Base-by-base conservation (phyloP, 2,113 vertebrate species). In the Camelus dromedarius region DNA sequence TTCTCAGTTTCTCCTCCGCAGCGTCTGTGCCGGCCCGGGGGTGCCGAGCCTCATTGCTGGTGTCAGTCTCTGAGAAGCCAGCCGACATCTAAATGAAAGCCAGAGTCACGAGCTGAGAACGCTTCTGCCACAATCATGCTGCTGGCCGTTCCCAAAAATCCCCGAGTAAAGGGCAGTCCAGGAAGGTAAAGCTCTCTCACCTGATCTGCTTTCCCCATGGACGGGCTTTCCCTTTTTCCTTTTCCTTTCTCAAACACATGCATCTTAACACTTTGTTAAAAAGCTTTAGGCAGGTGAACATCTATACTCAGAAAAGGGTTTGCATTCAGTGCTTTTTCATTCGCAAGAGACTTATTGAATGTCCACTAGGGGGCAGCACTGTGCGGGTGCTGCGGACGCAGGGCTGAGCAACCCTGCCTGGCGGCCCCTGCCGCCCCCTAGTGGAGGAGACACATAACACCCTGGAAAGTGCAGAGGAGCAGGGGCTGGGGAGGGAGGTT, bases 1-100 rank as follows among this genome's bases (percentile, higher is more conserved):
- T 99, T 70, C 98, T 99, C 42, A 98, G 97, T 32, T 99, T 98
- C 92, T 99, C 98, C 81, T 99, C 99, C 4, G 98, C 60, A 32
- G 96, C 56, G 60, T 98, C 98, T 8, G 96, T 58, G 50, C 97
- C 70, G 50, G 89, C 75, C 89, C 42, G 75, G 10, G 97, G 97
- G 48, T 69, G 96, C 79, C 75, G 98, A 90, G 97, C 95, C 66
- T 96, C 98, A 30, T 83, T 46, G 97, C 97, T 98, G 60, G 96
- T 16, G 94, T 98, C 98, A 0, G 96, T 98, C 97, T 98, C 98
- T 60, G 98, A 98, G 46, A 98, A 64, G 32, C 98, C 98, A 92
- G 97, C 98, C 0, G 93, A 97, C 82, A 97, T 98, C 99, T 99
- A 96, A 83, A 84, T 30, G 48, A 77, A 95, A 96, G 95, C 67